Base-by-base conservation (phyloP, 2,797 vertebrate species). In the Parotocinclus haroldoi region DNA sequence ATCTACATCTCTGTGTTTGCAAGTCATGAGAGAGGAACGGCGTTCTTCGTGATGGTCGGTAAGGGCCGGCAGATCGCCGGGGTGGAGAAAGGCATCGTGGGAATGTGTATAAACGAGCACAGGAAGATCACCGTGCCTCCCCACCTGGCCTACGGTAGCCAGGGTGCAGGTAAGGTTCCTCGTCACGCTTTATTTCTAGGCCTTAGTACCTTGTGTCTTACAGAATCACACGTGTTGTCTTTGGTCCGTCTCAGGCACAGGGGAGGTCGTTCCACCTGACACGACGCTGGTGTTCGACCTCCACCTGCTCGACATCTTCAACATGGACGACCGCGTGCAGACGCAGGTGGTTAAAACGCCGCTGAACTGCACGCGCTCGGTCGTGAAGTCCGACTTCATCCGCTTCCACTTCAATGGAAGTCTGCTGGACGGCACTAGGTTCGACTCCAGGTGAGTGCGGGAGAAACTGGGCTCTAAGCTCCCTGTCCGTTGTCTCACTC, bases 381-480 rank as follows among this genome's bases (percentile, higher is more conserved):
- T 98, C 74, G 88, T 90, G 84, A 90, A 89, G 74, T 87, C 92
- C 0, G 96, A 99, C 83, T 99, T 96, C 0, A 92, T 98, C 55
- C 93, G 96, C 12, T 99, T 98, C 79, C 94, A 96, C 79, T 99
- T 94, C 84, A 99, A 98, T 0, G 96, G 95, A 58, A 94, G 92
- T 0, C 88, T 99, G 76, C 88, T 98, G 40, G 92, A 97, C 0
- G 93, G 96, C 55, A 91, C 90, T 0, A 45, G 77, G 60, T 98
- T 99, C 0, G 95, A 98, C 82, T 94, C 92, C 79, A 98, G 96
- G 96, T 98, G 82, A 81, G 50, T 17, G 19, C n/a, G 2, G 70
- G 12, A 4, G 0, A 3, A 8, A 10, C 27, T 27, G 27, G 2
- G 27, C 27, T 27, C 27, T 27, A 27, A 27, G 27, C 27, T 27